phyloP scores from a whole-genome alignment of 2,797 vertebrate species.

The Melanotaenia pygmaea region DNA sequence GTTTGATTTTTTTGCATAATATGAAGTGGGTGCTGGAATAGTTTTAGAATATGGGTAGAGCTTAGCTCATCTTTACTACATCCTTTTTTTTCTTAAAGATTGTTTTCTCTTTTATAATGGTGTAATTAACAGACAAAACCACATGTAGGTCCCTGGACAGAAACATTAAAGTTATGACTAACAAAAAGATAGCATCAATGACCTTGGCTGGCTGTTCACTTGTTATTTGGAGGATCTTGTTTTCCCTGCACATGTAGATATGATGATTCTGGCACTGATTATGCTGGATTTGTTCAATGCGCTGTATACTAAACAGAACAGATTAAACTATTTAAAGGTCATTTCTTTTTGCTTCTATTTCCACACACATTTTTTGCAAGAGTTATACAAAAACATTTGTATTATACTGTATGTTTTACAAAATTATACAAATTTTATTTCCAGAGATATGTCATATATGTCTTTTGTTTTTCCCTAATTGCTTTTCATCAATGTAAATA shows the following conservation, averaged over 20 bases:
- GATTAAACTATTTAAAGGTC: background rate
- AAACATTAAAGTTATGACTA: background rate
- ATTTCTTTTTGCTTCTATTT: slow-evolving; percentile 8
- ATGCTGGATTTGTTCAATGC: background rate
- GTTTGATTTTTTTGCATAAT: slow-evolving; percentile 34
- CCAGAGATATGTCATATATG: background rate
- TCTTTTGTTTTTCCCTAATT: background rate
- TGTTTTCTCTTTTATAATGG: background rate
- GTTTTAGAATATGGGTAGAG: slow-evolving; percentile 4
- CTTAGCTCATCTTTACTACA: background rate
- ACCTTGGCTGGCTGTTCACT: background rate
- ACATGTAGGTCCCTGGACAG: background rate
- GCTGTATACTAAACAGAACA: background rate
- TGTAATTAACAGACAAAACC: background rate
- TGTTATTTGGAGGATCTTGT: background rate
- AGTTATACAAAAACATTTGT: background rate
- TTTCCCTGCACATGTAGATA: background rate
- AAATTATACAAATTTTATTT: background rate
- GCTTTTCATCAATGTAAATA: no score
- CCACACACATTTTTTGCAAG: background rate
- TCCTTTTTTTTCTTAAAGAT: no score
- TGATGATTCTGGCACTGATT: background rate
- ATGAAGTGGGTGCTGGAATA: slow-evolving; percentile 8
- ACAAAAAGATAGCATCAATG: background rate
- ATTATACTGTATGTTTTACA: background rate